phyloP scores from a whole-genome alignment of 2,888 invertebrate species.

The Serrognathus titanus region DNA sequence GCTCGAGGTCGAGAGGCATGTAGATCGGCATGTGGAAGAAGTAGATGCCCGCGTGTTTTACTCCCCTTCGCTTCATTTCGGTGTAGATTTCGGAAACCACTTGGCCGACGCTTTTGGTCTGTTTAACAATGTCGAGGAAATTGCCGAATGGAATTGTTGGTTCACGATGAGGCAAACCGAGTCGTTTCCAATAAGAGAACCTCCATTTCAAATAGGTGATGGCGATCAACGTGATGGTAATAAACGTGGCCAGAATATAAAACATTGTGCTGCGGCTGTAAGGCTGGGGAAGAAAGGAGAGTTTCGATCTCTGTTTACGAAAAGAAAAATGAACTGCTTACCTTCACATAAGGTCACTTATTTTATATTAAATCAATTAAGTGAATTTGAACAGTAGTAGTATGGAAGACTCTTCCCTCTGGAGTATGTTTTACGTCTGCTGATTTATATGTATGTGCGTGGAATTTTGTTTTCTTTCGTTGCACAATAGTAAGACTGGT shows the following conservation, averaged over 20 bases:
- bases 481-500: too few relatives aligned
- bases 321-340: too few relatives aligned
- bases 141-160: constrained; percentile 35
- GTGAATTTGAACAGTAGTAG: too few relatives aligned
- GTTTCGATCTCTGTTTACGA: too few relatives aligned
- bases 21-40: constrained; percentile 22
- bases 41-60: constrained; percentile 27
- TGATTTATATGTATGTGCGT: too few relatives aligned
- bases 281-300: too few relatives aligned
- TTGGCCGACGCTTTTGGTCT: constrained; percentile 13
- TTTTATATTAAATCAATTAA: too few relatives aligned
- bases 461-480: too few relatives aligned
- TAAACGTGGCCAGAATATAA: neutral
- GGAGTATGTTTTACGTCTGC: too few relatives aligned
- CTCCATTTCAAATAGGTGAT: constrained; percentile 23
- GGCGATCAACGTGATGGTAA: neutral
- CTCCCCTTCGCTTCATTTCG: constrained; percentile 20
- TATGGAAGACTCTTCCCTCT: too few relatives aligned
- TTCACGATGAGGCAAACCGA: constrained; percentile 19
- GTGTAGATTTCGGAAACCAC: constrained; percentile 18
- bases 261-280: too few relatives aligned
- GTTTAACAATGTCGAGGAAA: constrained; percentile 5
- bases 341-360: too few relatives aligned
- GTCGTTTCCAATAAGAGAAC: constrained; percentile 33
- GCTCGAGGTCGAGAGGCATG: constrained; percentile 29